Percentiles rank a stretch among this genome's conserved stretches.
Evolutionary conservation across 2,113 vertebrate genomes (phyloP).

Genomic region (Dolichotis patagonum): DNA sequence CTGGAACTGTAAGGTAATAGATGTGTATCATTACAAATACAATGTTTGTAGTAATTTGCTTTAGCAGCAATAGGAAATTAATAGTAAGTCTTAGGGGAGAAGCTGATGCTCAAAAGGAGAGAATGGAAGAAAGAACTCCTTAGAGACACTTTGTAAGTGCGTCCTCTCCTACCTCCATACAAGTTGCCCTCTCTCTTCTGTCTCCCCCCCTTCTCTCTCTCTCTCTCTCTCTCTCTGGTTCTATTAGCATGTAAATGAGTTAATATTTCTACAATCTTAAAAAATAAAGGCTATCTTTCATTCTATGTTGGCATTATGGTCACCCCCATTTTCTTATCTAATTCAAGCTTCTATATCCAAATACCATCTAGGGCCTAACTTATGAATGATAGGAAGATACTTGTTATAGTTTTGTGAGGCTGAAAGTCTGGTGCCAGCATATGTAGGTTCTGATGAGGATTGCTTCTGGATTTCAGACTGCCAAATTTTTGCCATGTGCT

Average conservation of each 20-base stretch:
- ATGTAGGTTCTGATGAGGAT: background rate
- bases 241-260: background rate
- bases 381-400: background rate
- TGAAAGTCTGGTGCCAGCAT: background rate
- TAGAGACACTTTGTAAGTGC: background rate
- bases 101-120: background rate
- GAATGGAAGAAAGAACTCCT: background rate
- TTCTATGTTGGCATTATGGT: background rate
- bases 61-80: no score
- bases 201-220: background rate
- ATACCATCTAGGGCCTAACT: background rate
- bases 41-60: no score
- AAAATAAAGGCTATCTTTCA: background rate
- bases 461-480: background rate
- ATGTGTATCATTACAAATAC: background rate
- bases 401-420: no score
- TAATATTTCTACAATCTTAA: background rate
- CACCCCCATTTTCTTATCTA: background rate
- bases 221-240: no score
- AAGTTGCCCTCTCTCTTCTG: background rate
- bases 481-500: background rate
- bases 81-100: no score
- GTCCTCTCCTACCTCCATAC: background rate
- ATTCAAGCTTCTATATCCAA: background rate
- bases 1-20: background rate